These are phyloP conservation scores for Apamea monoglypha DNA, from an alignment of 2,888 invertebrate genomes.

Conservation along the genomic window DNA sequence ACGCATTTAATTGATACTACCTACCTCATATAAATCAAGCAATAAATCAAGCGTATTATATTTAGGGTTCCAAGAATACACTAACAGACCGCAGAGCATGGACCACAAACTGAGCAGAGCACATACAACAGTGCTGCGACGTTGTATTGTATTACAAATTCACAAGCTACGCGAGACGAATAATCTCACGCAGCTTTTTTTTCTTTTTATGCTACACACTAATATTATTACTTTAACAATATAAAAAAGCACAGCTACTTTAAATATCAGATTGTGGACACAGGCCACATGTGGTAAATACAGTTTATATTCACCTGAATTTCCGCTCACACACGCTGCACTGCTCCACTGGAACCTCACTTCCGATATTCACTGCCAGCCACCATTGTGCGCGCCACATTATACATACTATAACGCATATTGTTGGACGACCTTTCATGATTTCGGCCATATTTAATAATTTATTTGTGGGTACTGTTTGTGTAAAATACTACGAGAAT, in stretches of 20 bases:
- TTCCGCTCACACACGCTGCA: background rate
- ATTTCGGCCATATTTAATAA: conserved; percentile 35
- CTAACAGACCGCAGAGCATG: background rate
- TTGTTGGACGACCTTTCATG: conserved; percentile 58
- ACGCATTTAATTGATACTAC: too few relatives aligned
- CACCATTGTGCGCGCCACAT: conserved; percentile 43
- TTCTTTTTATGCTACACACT: background rate
- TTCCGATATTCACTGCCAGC: conserved; percentile 48
- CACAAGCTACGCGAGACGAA: too few relatives aligned
- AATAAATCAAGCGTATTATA: too few relatives aligned
- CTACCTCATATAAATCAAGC: too few relatives aligned
- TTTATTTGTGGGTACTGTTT: background rate
- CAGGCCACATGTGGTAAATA: background rate
- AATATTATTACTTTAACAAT: background rate
- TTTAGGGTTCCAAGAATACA: background rate
- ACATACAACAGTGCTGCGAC: background rate
- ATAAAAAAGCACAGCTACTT: background rate
- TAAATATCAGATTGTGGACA: background rate
- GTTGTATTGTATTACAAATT: background rate
- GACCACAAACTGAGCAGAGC: background rate
- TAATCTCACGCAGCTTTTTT: too few relatives aligned
- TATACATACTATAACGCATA: conserved; percentile 56
- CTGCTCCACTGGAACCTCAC: conserved; percentile 14
- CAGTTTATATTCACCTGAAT: background rate
- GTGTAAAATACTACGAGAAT: background rate